Evolutionary conservation across 2,888 invertebrate species (phyloP), one percentile per base, ranked within the genome.

Genomic region (Napeogenes inachia): DNA sequence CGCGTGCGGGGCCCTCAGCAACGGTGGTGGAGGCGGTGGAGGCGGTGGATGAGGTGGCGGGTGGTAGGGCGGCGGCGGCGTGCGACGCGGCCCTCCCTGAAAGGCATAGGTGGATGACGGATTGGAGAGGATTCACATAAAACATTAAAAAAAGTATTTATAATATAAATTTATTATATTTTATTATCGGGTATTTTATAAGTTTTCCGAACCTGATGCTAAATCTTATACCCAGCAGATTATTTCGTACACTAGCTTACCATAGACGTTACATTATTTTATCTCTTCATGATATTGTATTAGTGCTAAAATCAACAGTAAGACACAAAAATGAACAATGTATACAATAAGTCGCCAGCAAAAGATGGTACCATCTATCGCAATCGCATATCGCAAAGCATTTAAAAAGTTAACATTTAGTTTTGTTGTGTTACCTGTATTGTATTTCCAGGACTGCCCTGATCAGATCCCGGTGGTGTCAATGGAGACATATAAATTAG

Each of bases 391-490:
- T 50, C 50, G 50, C 50, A 50, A 10, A 10, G 50, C 50, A 30
- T 30, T 30, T 10, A 30, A 50, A 30, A 30, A 30, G 8, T 13
- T 64, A 56, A 63, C 56, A 45, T 59, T 58, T 59, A 63, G 32
- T 57, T 45, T 62, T 47, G 10, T 54, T 42, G 38, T 61, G 59
- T 81, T 85, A 91, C 91, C 91, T 92, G 88, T 87, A 93, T 90
- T 65, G 94, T 92, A 81, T 93, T 93, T 67, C 94, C 94, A 12
- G 96, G 95, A 73, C 95, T 95, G 68, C 96, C 96, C 65, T 96
- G 97, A 80, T 97, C 96, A 62, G 97, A 96, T 81, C 95, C 95
- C 70, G 97, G 97, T 53, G 97, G 96, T 70, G 97, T 97, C 75
- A 96, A 87, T 53, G 96, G 97, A 53, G 96, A 95, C 81, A 95